These are phyloP conservation scores for Fratercula arctica DNA, from an alignment of 2,797 vertebrate species.

Conservation along the genomic window DNA sequence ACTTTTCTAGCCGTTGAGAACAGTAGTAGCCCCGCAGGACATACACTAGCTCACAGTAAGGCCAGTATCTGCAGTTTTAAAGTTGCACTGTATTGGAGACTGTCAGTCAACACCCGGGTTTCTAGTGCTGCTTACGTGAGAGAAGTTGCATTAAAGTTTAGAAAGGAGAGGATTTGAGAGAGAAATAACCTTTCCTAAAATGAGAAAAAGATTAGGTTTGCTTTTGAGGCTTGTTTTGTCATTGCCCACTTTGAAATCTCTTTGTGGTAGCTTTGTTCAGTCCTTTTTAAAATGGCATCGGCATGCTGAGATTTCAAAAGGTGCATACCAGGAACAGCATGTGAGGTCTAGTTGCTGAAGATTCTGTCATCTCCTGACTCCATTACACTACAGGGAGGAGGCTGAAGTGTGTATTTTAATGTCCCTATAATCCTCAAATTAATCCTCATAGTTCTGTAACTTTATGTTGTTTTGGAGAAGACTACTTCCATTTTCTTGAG, in stretches of 20 bases:
- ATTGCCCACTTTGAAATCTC: background rate
- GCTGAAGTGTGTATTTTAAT: background rate
- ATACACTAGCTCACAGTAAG: background rate
- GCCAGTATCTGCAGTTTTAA: background rate
- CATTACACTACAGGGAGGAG: background rate
- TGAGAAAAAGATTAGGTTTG: background rate
- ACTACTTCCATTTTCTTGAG: background rate
- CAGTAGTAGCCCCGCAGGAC: background rate
- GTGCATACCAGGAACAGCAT: background rate
- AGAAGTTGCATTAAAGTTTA: background rate
- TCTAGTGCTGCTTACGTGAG: background rate
- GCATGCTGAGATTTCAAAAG: background rate
- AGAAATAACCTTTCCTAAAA: background rate
- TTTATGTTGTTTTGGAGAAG: background rate
- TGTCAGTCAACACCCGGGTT: background rate
- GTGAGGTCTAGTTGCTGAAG: background rate
- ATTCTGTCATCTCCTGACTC: background rate
- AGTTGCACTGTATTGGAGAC: background rate
- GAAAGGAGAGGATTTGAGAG: background rate
- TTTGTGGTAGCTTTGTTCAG: background rate
- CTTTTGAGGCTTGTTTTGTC: background rate
- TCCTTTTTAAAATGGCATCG: background rate
- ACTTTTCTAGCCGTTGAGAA: background rate
- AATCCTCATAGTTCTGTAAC: background rate
- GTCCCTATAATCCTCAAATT: background rate